Conservation (phyloP, 1,140 invertebrate genomes). For the Zophobas atratus region DNA sequence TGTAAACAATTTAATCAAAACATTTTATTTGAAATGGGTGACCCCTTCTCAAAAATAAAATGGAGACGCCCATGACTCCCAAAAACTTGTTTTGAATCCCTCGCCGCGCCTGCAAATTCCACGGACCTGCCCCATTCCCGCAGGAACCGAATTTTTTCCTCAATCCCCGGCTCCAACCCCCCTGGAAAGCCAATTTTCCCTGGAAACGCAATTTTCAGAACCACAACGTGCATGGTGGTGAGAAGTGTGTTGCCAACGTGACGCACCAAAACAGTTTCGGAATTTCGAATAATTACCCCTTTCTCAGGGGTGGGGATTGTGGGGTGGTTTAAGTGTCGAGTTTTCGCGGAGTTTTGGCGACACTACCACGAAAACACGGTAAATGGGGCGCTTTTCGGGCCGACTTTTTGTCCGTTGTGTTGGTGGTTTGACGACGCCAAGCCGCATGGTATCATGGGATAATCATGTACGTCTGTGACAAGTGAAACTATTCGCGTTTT, state of each 20-base stretch:
- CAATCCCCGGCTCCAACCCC: no score
- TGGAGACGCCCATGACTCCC: conserved; percentile 17
- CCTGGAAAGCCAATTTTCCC: not conserved
- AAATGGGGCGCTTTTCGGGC: not conserved
- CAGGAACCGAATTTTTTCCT: no score
- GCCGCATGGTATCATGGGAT: conserved; percentile 63
- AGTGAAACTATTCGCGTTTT: conserved; percentile 64
- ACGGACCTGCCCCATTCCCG: not conserved
- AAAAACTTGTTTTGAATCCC: not conserved
- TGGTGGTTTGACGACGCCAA: conserved; percentile 66
- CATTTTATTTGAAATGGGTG: conserved; percentile 5
- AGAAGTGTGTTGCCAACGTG: not conserved
- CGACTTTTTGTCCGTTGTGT: conserved; percentile 51
- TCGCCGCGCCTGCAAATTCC: not conserved
- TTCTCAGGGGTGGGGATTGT: not conserved
- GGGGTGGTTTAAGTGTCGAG: not conserved
- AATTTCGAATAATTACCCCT: not conserved
- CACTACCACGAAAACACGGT: not conserved
- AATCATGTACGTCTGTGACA: conserved; percentile 66
- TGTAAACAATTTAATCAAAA: no score
- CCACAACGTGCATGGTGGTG: not conserved
- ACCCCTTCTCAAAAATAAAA: conserved; percentile 14
- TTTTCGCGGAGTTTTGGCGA: not conserved
- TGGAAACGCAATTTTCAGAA: not conserved
- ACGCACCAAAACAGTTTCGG: not conserved